These are phyloP conservation scores for Gadus chalcogrammus DNA, from an alignment of 2,113 vertebrate species.

Conservation along the genomic window DNA sequence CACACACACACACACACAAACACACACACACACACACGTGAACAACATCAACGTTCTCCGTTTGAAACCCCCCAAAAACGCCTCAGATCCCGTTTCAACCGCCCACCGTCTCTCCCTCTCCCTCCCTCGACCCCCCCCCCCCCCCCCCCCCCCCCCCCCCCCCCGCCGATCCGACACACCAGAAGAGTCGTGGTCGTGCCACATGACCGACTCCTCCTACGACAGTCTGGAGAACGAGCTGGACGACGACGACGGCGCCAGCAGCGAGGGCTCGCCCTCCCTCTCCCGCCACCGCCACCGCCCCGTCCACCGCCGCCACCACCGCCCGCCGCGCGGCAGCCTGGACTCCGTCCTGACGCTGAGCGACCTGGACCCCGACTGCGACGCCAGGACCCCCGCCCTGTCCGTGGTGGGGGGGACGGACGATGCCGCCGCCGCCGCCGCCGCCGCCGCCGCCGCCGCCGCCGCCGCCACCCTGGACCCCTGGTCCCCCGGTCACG, in stretches of 20 bases:
- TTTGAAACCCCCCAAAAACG: no score
- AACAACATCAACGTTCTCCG: no score
- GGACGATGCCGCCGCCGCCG: slow-evolving; percentile 2
- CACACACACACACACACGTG: no score
- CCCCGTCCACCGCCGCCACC: slow-evolving; percentile 35
- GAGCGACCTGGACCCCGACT: slow-evolving; percentile 82
- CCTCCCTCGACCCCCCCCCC: neutral
- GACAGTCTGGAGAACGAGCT: slow-evolving; percentile 92
- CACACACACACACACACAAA: neutral
- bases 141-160: neutral
- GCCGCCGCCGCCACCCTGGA: slow-evolving; percentile 27
- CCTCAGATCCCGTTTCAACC: no score
- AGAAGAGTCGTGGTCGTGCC: slow-evolving; percentile 80
- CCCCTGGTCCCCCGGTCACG: slow-evolving; percentile 34
- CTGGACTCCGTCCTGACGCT: slow-evolving; percentile 88
- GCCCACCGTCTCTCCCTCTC: no score
- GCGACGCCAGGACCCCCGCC: slow-evolving; percentile 36
- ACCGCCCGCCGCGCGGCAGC: slow-evolving; percentile 80
- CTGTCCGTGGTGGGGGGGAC: no score
- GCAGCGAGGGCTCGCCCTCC: slow-evolving; percentile 67
- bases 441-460: neutral
- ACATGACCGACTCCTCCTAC: slow-evolving; percentile 89
- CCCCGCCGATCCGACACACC: no score
- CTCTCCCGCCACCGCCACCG: slow-evolving; percentile 66
- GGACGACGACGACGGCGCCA: slow-evolving; percentile 72